These are phyloP conservation scores for Saguinus midas DNA, from an alignment of 2,113 vertebrate species.

Conservation along the genomic window DNA sequence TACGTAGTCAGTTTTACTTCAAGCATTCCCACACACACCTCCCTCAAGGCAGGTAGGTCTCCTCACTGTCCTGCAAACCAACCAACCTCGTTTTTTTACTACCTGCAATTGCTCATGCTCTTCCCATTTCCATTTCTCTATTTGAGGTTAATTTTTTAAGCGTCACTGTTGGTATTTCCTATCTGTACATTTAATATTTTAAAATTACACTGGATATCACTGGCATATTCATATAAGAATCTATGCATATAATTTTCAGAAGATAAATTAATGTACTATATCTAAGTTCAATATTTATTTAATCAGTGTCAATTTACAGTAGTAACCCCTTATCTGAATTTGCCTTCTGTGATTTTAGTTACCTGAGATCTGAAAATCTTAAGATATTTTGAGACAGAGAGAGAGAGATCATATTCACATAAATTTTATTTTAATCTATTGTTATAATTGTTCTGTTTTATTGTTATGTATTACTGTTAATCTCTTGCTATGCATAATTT, in stretches of 20 bases:
- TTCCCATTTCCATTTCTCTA: not conserved
- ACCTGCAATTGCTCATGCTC: not conserved
- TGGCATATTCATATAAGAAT: not conserved
- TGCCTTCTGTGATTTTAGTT: not conserved
- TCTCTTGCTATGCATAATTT: not conserved
- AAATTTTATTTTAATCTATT: not conserved
- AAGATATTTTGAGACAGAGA: not conserved
- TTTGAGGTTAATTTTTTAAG: not conserved
- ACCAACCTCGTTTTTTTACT: not conserved
- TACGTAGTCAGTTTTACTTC: fast-evolving
- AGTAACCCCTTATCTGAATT: not conserved
- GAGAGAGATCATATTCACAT: not conserved
- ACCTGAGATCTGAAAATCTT: not conserved
- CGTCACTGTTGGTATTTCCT: not conserved
- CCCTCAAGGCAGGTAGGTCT: not conserved
- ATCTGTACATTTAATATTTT: not conserved
- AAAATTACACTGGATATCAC: not conserved
- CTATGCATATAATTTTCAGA: not conserved
- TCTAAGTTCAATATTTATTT: not conserved
- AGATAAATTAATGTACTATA: not conserved
- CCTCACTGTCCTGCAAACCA: not conserved
- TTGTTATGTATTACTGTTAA: not conserved
- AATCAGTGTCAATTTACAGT: not conserved
- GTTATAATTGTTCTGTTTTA: not conserved
- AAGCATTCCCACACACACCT: fast-evolving